These are phyloP conservation scores for Casuarius casuarius DNA, from an alignment of 2,113 vertebrate genomes.

Conservation along the genomic window DNA sequence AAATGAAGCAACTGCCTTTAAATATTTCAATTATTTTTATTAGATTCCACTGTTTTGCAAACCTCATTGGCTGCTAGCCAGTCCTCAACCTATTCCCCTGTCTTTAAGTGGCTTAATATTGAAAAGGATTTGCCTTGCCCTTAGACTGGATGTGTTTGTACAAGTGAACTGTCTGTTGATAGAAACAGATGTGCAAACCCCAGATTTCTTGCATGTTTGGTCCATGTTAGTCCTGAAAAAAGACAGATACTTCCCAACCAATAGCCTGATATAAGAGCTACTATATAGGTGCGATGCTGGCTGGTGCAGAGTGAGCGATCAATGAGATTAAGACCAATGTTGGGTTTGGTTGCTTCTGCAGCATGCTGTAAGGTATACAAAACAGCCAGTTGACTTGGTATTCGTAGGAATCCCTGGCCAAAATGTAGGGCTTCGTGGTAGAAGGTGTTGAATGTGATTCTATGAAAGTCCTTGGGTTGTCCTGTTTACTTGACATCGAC, in stretches of 20 bases:
- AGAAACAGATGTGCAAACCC: conserved; percentile 35
- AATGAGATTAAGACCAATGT: not conserved
- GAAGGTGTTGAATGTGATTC: not conserved
- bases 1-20: conserved; percentile 65
- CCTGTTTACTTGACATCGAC: not conserved
- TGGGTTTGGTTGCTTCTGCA: not conserved
- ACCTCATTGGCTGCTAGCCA: conserved; percentile 66
- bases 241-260: not conserved
- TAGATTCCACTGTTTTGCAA: conserved; percentile 67
- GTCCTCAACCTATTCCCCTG: conserved; percentile 30
- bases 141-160: conserved; percentile 55
- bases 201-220: not conserved
- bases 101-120: conserved; percentile 56
- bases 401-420: not conserved
- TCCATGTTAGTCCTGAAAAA: not conserved
- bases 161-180: conserved; percentile 39
- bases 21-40: conserved; percentile 74
- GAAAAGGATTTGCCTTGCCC: conserved; percentile 34
- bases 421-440: not conserved
- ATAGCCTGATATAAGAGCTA: not conserved
- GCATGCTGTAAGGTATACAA: not conserved
- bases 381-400: not conserved
- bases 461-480: not conserved
- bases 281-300: fast-evolving
- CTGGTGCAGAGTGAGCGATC: not conserved